Conservation (phyloP, 2,888 invertebrate genomes). For the Eubasilissa splendida region DNA sequence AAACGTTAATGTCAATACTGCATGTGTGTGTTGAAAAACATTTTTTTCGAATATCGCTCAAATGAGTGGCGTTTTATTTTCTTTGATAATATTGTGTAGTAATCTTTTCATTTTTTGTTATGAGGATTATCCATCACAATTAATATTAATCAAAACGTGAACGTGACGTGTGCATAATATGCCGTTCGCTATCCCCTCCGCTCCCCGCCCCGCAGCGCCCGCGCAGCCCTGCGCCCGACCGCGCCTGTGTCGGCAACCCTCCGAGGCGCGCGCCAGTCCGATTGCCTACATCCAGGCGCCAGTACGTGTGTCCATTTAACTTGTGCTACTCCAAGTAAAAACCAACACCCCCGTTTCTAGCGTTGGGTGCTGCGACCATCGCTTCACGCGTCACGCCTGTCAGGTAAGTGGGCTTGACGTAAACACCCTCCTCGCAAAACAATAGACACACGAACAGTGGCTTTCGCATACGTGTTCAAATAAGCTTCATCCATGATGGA, state of each 20-base stretch:
- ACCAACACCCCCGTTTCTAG: conserved; percentile 30
- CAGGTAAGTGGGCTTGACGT: conserved; percentile 34
- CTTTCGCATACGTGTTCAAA: background rate
- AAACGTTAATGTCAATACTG: too few species aligned
- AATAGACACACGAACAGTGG: background rate
- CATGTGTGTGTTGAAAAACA: too few species aligned
- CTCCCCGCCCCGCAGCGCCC: background rate
- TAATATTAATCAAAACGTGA: background rate
- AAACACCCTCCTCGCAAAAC: conserved; percentile 17
- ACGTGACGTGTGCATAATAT: conserved; percentile 2
- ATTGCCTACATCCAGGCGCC: conserved; percentile 45
- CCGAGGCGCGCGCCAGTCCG: conserved; percentile 44
- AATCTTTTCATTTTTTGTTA: too few species aligned
- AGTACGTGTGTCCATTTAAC: conserved; percentile 32
- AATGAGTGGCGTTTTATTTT: too few species aligned
- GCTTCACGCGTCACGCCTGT: conserved; percentile 27
- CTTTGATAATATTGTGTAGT: too few species aligned
- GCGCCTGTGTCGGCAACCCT: background rate
- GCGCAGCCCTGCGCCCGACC: background rate
- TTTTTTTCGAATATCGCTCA: too few species aligned
- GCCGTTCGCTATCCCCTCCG: background rate
- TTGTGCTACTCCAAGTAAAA: conserved; percentile 7
- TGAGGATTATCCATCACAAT: too few species aligned
- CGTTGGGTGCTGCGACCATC: background rate
- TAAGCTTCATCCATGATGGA: conserved; percentile 3